phyloP scores from a whole-genome alignment of 2,113 vertebrate species.

The Dascyllus trimaculatus region DNA sequence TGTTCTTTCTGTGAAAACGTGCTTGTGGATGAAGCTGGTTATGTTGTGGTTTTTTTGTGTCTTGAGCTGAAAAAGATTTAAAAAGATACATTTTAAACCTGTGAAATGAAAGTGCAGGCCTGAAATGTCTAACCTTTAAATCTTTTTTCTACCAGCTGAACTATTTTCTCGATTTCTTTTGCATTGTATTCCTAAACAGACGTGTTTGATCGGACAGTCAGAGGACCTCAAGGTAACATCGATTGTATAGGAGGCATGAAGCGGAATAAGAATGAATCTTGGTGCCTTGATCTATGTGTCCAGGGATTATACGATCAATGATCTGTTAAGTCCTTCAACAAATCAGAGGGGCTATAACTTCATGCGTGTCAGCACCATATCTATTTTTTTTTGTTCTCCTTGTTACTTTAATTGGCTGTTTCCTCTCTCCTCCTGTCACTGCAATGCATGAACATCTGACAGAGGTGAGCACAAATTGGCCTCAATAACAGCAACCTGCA shows the following conservation, averaged over 20 bases:
- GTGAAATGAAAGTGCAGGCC: no score
- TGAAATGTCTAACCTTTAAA: no score
- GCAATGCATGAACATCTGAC: background rate
- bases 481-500: constrained; percentile 22
- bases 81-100: no score
- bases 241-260: background rate
- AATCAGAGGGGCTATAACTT: no score
- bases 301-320: constrained; percentile 23
- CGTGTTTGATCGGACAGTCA: background rate
- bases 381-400: background rate
- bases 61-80: no score
- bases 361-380: background rate
- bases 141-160: no score
- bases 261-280: constrained; percentile 2
- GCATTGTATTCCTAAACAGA: background rate
- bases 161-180: background rate
- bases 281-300: background rate
- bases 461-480: constrained; percentile 20
- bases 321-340: constrained; percentile 8
- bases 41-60: no score
- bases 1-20: no score
- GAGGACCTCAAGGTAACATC: constrained; percentile 11
- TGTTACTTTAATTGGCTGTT: background rate
- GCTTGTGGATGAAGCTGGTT: no score
- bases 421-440: background rate